phyloP scores from a whole-genome alignment of 2,797 vertebrate genomes.

The Chaetophractus vellerosus region DNA sequence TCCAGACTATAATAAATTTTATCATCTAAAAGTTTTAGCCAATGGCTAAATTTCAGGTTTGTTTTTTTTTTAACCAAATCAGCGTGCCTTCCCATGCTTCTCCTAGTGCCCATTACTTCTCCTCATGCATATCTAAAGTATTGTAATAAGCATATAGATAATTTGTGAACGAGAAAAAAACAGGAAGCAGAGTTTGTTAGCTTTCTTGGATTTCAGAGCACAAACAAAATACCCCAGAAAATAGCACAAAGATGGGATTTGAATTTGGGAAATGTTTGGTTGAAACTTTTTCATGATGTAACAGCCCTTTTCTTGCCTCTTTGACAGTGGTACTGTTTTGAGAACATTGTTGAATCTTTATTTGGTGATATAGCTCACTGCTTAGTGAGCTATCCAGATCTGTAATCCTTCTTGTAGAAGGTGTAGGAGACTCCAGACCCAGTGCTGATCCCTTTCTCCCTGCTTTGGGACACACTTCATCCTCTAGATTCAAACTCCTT shows the following conservation, averaged over 20 bases:
- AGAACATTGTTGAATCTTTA: neutral
- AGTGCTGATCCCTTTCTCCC: neutral
- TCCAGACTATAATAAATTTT: conserved; percentile 3
- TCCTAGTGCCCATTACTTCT: neutral
- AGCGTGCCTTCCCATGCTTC: neutral
- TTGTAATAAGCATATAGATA: neutral
- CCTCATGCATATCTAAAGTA: neutral
- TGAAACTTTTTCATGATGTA: neutral
- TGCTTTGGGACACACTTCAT: neutral
- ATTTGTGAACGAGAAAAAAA: neutral
- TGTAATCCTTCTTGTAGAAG: neutral
- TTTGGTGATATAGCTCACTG: neutral
- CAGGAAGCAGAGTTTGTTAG: neutral
- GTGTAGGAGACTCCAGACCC: neutral
- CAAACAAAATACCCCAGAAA: neutral
- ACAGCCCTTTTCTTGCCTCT: neutral
- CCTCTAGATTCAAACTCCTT: neutral
- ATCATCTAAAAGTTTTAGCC: conserved; percentile 33
- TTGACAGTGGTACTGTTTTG: neutral
- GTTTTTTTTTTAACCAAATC: neutral
- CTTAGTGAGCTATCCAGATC: neutral
- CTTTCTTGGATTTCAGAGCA: neutral
- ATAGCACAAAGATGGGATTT: neutral
- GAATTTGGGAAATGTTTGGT: neutral
- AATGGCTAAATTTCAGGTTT: neutral